Percentiles rank a stretch among this genome's conserved stretches.
Conservation (phyloP, 2,888 invertebrate species). For the Eumacrocentrus americanus region DNA sequence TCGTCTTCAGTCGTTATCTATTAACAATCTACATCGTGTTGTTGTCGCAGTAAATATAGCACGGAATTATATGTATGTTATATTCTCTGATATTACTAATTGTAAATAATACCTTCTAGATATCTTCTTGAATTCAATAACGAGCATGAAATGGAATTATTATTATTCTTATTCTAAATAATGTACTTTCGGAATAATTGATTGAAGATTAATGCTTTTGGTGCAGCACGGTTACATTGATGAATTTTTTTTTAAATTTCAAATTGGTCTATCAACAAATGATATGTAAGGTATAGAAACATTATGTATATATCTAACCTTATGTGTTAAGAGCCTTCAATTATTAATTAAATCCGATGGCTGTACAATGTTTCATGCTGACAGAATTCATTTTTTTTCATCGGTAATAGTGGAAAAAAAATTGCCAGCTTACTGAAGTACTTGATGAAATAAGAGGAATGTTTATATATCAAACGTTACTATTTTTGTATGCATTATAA, state of each 20-base stretch:
- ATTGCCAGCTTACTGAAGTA: conserved; percentile 36
- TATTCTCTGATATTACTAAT: conserved; percentile 1
- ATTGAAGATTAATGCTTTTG: conserved; percentile 15
- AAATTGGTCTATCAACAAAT: background rate
- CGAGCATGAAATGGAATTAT: conserved; percentile 10
- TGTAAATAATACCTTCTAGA: conserved; percentile 12
- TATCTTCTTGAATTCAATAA: conserved; percentile 14
- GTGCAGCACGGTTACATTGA: conserved; percentile 19
- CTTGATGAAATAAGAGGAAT: conserved; percentile 39
- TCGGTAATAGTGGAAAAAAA: background rate
- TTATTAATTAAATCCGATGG: background rate
- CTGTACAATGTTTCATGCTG: conserved; percentile 1
- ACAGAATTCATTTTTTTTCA: conserved; percentile 1
- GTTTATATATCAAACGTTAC: conserved; percentile 47
- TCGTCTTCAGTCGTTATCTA: background rate
- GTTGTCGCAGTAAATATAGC: background rate
- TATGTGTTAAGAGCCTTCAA: background rate
- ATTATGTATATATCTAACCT: conserved; percentile 11
- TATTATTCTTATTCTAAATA: conserved; percentile 8
- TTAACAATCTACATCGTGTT: conserved; percentile 2
- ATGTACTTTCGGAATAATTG: background rate
- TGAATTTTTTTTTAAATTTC: conserved; percentile 7
- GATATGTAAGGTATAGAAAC: conserved; percentile 3
- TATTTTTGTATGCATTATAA: conserved; percentile 57
- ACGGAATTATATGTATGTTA: background rate